Percentiles rank a stretch among this genome's conserved stretches.
Conservation (phyloP, 2,113 vertebrate species). For the Nothoprocta pentlandii region DNA sequence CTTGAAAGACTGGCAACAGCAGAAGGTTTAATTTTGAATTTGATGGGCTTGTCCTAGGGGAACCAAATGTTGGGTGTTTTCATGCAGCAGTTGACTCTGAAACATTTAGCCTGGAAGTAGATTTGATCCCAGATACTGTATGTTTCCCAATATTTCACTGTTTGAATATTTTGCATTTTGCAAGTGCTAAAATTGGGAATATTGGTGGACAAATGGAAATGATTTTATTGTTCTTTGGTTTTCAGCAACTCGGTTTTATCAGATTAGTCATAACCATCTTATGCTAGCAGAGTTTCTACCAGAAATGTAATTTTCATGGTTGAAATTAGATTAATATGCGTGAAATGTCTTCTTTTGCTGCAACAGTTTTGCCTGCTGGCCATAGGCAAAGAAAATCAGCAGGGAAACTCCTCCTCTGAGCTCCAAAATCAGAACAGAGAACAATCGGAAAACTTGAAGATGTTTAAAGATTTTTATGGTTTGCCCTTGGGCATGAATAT, state of each 20-base stretch:
- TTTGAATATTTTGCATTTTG: background rate
- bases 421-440: background rate
- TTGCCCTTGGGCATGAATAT: background rate
- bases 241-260: background rate
- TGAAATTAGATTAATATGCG: background rate
- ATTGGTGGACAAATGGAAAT: background rate
- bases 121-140: background rate
- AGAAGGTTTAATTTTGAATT: background rate
- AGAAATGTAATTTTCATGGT: background rate
- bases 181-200: background rate
- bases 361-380: background rate
- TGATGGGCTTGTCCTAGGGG: background rate
- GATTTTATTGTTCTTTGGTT: background rate
- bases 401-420: background rate
- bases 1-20: background rate
- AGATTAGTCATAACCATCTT: background rate
- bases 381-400: background rate
- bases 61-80: background rate
- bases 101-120: background rate
- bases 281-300: background rate
- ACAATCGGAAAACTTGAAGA: background rate
- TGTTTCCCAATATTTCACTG: background rate
- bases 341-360: background rate
- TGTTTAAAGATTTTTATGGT: background rate
- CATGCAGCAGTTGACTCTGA: background rate